Base-by-base conservation (phyloP, 1,140 invertebrate species). In the Penaeus vannamei region DNA sequence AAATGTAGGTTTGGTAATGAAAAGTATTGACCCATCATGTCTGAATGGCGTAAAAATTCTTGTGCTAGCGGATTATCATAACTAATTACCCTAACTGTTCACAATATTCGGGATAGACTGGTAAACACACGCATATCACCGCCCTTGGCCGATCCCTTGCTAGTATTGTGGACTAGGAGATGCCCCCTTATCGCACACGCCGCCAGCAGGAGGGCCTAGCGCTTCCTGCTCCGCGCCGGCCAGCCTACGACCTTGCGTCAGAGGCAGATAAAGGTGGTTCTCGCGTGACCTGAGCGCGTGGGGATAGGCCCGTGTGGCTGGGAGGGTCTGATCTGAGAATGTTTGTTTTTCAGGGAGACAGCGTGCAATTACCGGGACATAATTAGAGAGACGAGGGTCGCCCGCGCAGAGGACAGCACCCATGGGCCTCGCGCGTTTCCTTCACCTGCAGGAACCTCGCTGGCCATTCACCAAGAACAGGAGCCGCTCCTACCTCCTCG, bases 331-430 rank as follows among this genome's bases (percentile, higher is more conserved):
- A 89, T 89, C 87, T 80, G 82, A 77, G 82, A 89, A 85, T 89
- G 87, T 89, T 89, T 84, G 82, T 89, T 89, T 85, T 89, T 89
- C 87, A 84, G 87, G 22, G 72, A 84, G 87, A 89, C 87, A 89
- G 87, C 82, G 61, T 89, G 84, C 87, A 89, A 89, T 89, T 89
- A 89, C 87, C 83, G 82, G 46, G 87, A 66, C 87, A 89, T 89
- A 89, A 89, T 89, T 84, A 85, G 82, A 79, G 87, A 72, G 86
- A 87, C 79, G 86, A 87, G 86, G 77, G 79, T 53, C 42, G 86
- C n/a, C 86, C 61, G 23, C 26, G 86, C n/a, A 80, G 79, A 72
- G 87, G 87, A 89, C 87, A 79, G 87, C 72, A 89, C 82, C 87
- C 66, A 85, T 36, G 32, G 72, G 42, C 46, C 80, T 60, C 59